Evolutionary conservation across 2,113 vertebrate species (phyloP).

Genomic region (Bostrychus sinensis): DNA sequence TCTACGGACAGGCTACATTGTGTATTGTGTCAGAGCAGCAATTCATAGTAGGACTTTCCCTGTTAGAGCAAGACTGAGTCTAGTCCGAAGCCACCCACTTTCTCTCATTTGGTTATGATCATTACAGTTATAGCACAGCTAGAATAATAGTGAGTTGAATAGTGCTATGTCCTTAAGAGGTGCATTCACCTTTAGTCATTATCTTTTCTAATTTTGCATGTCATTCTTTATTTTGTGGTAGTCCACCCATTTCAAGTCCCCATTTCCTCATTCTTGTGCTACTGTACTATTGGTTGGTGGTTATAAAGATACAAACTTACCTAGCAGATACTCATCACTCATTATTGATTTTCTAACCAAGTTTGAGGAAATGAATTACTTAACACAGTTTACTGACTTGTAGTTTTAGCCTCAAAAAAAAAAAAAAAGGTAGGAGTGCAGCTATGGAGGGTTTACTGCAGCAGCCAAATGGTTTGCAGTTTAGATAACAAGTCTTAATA

Average conservation of each 20-base stretch:
- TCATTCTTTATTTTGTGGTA: no score
- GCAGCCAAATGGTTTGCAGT: no score
- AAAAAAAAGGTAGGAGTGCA: neutral
- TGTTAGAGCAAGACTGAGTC: slow-evolving; percentile 34
- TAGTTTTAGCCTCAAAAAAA: neutral
- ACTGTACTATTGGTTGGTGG: neutral
- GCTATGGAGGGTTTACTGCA: neutral
- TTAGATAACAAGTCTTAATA: neutral
- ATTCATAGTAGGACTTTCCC: slow-evolving; percentile 70
- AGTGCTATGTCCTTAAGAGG: slow-evolving; percentile 75
- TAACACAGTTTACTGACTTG: neutral
- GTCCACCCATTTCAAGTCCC: neutral
- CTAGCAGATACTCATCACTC: neutral
- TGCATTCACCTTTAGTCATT: slow-evolving; percentile 41
- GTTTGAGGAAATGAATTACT: neutral
- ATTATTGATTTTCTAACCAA: neutral
- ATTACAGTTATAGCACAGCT: slow-evolving; percentile 63
- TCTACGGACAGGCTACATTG: slow-evolving; percentile 44
- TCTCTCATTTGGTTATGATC: slow-evolving; percentile 73
- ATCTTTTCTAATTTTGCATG: slow-evolving; percentile 32
- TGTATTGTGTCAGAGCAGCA: slow-evolving; percentile 58
- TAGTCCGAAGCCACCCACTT: slow-evolving; percentile 47
- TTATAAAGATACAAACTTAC: neutral
- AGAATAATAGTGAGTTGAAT: slow-evolving; percentile 56
- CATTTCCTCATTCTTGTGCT: neutral